Percentiles rank a stretch among this genome's conserved stretches.
Evolutionary conservation across 2,888 invertebrate genomes (phyloP).

Genomic region (Leptinotarsa haldemani): DNA sequence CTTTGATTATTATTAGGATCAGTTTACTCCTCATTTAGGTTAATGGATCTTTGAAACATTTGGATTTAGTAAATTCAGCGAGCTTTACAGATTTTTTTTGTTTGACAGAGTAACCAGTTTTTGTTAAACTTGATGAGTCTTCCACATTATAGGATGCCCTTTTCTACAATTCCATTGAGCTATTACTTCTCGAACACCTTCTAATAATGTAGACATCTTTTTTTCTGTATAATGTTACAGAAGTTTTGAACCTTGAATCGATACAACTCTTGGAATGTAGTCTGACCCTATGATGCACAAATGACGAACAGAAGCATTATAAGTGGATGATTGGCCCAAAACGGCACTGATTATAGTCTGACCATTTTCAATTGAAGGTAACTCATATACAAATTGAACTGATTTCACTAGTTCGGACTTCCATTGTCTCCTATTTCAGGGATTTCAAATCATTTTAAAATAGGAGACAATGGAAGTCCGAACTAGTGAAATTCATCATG

Average conservation of each 20-base stretch:
- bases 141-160: slow-evolving; percentile 1
- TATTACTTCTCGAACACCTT: neutral
- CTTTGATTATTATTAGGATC: neutral
- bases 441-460: no score
- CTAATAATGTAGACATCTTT: neutral
- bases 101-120: slow-evolving; percentile 3
- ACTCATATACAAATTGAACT: no score
- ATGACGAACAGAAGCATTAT: no score
- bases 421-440: no score
- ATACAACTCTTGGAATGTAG: no score
- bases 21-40: neutral
- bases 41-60: neutral
- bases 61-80: neutral
- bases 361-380: no score
- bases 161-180: neutral
- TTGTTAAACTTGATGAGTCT: neutral
- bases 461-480: no score
- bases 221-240: neutral
- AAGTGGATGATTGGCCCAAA: no score
- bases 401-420: no score
- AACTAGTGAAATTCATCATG: no score
- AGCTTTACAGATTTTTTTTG: neutral
- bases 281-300: no score
- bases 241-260: neutral
- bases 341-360: no score